Base-by-base conservation (phyloP, 2,113 vertebrate genomes). In the Xiphias gladius region DNA sequence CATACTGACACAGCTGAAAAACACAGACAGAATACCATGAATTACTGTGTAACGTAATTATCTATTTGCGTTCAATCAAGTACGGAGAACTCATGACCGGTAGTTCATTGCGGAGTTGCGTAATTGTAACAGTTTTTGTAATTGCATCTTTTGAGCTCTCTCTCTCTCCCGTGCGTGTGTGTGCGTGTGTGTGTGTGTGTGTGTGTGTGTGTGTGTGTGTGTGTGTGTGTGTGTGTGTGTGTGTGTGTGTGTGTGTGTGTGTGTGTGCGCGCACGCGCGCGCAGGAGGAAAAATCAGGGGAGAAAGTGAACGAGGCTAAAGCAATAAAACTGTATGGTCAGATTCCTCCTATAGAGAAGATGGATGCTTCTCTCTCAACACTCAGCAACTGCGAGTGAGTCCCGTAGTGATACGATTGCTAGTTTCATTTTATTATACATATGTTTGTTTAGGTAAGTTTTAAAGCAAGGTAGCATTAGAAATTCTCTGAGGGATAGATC, bases 301-400 rank as follows among this genome's bases (percentile, higher is more conserved):
- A 97, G 92, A 99, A 97, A 85, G 95, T 94, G 0, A 93, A 92
- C 0, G 97, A 99, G 66, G 96, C 97, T 58, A 97, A 93, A 90
- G 97, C 96, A 24, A 95, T 99, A 17, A 98, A 97, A 82, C 94
- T 99, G n/a, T 99, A 97, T 0, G 96, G 96, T 80, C 98, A 99
- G 90, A 74, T 97, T 62, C 98, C 98, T 73, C 96, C 98, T 20
- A 95, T 99, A 82, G 98, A 99, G 88, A 99, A 96, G 92, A 97
- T 99, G 97, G 98, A 99, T 74, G 93, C 95, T 0, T 97, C 97
- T 50, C 95, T 99, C 46, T 97, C 96, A 13, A 93, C 91, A 0
- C 96, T 99, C 75, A 93, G 90, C 86, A 97, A 93, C 48, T 99
- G 97, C 97, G 97, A 99, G 98, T 99, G 94, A 96, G 98, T 94